Percentiles rank a stretch among this genome's conserved stretches.
Evolutionary conservation across 1,140 invertebrate species (phyloP).

Genomic region (Aphaenogaster floridana): DNA sequence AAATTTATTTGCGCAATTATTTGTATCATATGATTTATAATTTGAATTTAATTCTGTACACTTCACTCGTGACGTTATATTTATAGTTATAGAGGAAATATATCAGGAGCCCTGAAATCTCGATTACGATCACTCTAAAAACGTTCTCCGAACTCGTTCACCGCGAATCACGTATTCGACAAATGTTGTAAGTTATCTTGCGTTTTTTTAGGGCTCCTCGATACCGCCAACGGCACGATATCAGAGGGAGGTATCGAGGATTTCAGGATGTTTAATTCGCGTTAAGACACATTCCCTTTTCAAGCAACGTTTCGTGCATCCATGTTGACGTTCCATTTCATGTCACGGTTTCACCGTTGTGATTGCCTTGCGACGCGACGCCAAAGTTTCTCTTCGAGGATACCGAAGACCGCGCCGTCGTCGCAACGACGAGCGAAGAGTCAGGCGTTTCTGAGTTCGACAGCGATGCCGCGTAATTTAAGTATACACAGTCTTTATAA

Average conservation of each 20-base stretch:
- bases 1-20: conserved; percentile 9
- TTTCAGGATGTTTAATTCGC: conserved; percentile 11
- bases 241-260: neutral
- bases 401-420: neutral
- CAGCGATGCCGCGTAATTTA: conserved; percentile 26
- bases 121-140: neutral
- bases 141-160: neutral
- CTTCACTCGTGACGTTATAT: conserved; percentile 38
- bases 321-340: neutral
- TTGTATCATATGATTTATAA: conserved; percentile 35
- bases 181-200: conserved; percentile 49
- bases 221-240: neutral
- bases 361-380: neutral
- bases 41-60: conserved; percentile 29
- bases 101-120: conserved; percentile 4
- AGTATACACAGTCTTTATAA: conserved; percentile 59
- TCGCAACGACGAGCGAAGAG: neutral
- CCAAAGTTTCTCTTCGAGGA: neutral
- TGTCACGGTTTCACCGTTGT: conserved; percentile 15
- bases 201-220: neutral
- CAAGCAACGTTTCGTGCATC: neutral
- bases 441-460: neutral
- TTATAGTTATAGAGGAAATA: conserved; percentile 30
- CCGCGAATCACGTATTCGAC: conserved; percentile 4
- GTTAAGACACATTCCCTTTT: conserved; percentile 68